Evolutionary conservation across 2,888 invertebrate species (phyloP).

Genomic region (Drosophila eohydei): DNA sequence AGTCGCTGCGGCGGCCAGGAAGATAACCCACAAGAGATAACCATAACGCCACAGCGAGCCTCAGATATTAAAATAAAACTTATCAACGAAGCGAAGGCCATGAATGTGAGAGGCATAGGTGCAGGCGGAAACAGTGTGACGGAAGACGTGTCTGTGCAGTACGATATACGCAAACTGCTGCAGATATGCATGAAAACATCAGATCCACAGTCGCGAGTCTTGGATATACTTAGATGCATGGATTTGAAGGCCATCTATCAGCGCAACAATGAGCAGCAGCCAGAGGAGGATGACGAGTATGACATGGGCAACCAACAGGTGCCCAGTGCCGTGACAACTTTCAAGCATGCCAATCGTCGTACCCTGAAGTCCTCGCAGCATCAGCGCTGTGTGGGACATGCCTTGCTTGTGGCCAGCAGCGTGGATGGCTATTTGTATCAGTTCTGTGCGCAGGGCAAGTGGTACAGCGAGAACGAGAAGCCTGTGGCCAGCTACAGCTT

Average conservation of each 20-base stretch:
- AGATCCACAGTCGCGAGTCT: constrained; percentile 79
- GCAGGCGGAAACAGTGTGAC: constrained; percentile 49
- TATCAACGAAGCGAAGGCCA: constrained; percentile 83
- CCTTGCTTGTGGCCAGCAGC: constrained; percentile 84
- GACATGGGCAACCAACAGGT: constrained; percentile 83
- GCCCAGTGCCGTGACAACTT: constrained; percentile 77
- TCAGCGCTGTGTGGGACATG: constrained; percentile 86
- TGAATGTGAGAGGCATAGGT: constrained; percentile 83
- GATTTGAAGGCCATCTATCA: constrained; percentile 84
- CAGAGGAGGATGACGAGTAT: constrained; percentile 77
- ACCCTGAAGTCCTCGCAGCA: constrained; percentile 86
- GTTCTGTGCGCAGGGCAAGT: constrained; percentile 86
- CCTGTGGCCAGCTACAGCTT: constrained; percentile 89
- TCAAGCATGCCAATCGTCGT: constrained; percentile 76
- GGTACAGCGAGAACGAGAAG: constrained; percentile 85
- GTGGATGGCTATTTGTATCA: constrained; percentile 91
- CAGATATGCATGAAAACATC: constrained; percentile 83
- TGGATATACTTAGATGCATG: constrained; percentile 84
- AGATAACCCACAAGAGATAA: constrained; percentile 87
- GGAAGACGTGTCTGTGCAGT: constrained; percentile 81
- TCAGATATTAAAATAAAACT: constrained; percentile 83
- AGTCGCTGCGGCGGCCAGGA: constrained; percentile 40
- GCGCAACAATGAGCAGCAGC: constrained; percentile 61
- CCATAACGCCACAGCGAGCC: constrained; percentile 86
- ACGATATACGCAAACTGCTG: constrained; percentile 82